Base-by-base conservation (phyloP, 2,113 vertebrate genomes). In the Pholis gunnellus region DNA sequence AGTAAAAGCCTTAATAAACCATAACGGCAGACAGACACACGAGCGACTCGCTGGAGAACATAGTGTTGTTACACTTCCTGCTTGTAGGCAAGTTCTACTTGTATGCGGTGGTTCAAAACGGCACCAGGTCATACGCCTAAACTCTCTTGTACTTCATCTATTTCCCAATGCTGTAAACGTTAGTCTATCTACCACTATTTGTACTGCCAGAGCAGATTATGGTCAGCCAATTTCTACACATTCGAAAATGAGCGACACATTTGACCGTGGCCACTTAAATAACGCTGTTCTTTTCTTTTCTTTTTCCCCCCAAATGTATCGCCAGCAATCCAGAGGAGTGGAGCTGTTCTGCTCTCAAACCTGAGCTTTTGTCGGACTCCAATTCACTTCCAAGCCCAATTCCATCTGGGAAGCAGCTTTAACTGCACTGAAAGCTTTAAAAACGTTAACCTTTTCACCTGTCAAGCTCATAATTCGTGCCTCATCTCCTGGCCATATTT, bases 381-480 rank as follows among this genome's bases (percentile, higher is more conserved):
- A n/a, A 40, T 36, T 71, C 27, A 56, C 4, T 34, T 44, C 5
- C 29, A 48, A 27, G 48, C 3, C 38, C 18, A 48, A 17, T 48
- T 65, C 29, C 3, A 10, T 34, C 29, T 42, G 31, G 29, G 40
- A 66, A 72, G 27, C 29, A 48, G 50, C 15, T 72, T 40, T 59
- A 18, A 56, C 29, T 2, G 31, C 8, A 29, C 5, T 57, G 5
- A 69, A 57, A 77, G 25, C 50, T 67, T 34, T 4, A 73, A 31
- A 68, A 66, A 64, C 14, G 5, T 25, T 25, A 60, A 46, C 31
- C 48, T 76, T 72, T 70, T 64, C 44, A 36, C 20, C 57, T 42
- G 29, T 64, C 14, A 50, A 36, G 42, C 34, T 70, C 38, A 57
- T 22, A 17, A 65, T 38, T 61, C 18, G 0, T 13, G 7, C 57